phyloP scores from a whole-genome alignment of 1,140 invertebrate species.

The Cryptotermes secundus region DNA sequence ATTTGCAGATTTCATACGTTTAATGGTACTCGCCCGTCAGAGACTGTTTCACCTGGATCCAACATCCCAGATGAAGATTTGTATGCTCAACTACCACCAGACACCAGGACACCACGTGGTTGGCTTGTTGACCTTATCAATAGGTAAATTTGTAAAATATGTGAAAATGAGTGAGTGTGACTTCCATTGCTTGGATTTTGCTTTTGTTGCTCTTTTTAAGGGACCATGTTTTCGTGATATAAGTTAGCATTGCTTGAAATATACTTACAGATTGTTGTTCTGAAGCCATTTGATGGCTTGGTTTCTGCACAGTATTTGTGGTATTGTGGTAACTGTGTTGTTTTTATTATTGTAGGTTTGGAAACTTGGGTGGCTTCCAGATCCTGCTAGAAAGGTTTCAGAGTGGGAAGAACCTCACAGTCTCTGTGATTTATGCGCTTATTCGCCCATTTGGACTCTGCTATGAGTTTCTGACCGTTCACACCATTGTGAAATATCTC shows the following conservation, averaged over 20 bases:
- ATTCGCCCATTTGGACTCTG: conserved; percentile 90
- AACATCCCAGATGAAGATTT: conserved; percentile 71
- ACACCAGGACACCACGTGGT: conserved; percentile 75
- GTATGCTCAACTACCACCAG: conserved; percentile 76
- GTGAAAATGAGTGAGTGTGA: no score
- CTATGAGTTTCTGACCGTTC: conserved; percentile 85
- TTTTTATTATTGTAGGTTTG: conserved; percentile 65
- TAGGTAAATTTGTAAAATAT: conserved; percentile 50
- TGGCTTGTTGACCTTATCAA: conserved; percentile 97
- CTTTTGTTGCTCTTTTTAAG: no score
- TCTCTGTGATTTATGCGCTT: conserved; percentile 80
- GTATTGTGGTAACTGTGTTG: no score
- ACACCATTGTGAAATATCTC: conserved; percentile 89
- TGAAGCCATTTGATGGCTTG: neutral
- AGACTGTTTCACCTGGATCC: conserved; percentile 67
- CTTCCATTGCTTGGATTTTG: no score
- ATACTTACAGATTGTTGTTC: no score
- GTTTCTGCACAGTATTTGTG: conserved; percentile 19
- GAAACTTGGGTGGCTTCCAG: conserved; percentile 84
- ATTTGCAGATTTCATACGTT: conserved; percentile 84
- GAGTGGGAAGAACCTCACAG: conserved; percentile 66
- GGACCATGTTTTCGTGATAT: no score
- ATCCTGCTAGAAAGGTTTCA: conserved; percentile 86
- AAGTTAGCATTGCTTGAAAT: no score
- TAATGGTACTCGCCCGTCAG: conserved; percentile 79